Evolutionary conservation across 1,140 invertebrate species (phyloP).

Genomic region (Drosophila guanche): DNA sequence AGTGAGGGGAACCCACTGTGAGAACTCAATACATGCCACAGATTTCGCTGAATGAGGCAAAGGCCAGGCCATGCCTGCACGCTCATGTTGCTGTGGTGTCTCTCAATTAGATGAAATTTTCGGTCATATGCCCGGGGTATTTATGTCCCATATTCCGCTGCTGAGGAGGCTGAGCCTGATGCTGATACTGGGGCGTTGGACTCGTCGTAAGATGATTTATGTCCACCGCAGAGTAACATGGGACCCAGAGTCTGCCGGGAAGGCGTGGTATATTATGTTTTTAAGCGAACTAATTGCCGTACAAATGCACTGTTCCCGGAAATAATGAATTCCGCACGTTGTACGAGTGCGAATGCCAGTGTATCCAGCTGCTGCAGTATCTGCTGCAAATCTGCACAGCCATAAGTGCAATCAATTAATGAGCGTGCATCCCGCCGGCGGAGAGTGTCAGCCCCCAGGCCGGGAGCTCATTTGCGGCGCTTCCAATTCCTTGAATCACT

Average conservation of each 20-base stretch:
- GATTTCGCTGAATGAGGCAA: conserved; percentile 46
- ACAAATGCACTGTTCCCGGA: conserved; percentile 83
- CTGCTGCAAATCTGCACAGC: conserved; percentile 58
- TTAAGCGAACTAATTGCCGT: conserved; percentile 79
- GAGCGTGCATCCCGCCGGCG: conserved; percentile 24
- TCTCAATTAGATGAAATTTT: conserved; percentile 76
- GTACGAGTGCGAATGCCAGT: conserved; percentile 24
- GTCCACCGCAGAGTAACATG: conserved; percentile 69
- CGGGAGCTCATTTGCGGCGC: conserved; percentile 81
- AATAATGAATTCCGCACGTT: conserved; percentile 75
- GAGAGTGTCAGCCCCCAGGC: conserved; percentile 58
- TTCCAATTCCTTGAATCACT: conserved; percentile 82
- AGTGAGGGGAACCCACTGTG: conserved; percentile 24
- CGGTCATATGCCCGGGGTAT: conserved; percentile 48
- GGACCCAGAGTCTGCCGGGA: conserved; percentile 25
- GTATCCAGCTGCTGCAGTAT: no score
- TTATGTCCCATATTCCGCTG: conserved; percentile 42
- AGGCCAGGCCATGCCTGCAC: conserved; percentile 13
- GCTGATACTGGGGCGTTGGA: conserved; percentile 47
- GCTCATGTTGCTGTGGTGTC: conserved; percentile 49
- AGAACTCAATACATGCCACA: conserved; percentile 52
- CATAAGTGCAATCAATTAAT: conserved; percentile 80
- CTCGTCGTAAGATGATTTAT: conserved; percentile 72
- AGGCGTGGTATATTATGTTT: conserved; percentile 55
- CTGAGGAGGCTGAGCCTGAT: not conserved